Evolutionary conservation across 1,140 invertebrate genomes (phyloP), one percentile per base, ranked within the genome.

Genomic region (Vollenhovia emeryi): DNA sequence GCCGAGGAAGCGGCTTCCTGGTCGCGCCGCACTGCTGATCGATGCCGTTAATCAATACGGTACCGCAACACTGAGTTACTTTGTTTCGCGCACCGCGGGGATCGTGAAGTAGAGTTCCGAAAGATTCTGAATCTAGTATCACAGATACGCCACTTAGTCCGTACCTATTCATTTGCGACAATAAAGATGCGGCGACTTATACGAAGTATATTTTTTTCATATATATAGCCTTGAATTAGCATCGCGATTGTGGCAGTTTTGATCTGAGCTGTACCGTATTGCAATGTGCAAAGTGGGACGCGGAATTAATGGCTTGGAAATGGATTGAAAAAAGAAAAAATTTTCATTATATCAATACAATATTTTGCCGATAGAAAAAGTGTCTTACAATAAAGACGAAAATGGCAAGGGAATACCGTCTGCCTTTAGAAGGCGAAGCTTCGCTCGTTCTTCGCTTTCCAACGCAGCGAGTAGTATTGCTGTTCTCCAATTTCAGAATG

Each of bases 31-130:
- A 40, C 9, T 21, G 11, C 8, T n/a, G n/a, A 78, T 50, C n/a
- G n/a, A n/a, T n/a, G n/a, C n/a, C n/a, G n/a, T n/a, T 78, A 50
- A 78, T 78, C 43, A 66, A 66, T 64, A 50, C 13, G 27, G 21
- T 78, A 78, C 30, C 5, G 18, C 50, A 78, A 78, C 27, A 11
- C 15, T 40, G 18, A 13, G 3, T 50, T 78, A 48, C 13, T 78
- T 62, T 78, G 24, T 76, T 76, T 11, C 24, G 30, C 3, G 40
- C 27, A 0, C 18, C 40, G 36, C 21, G 15, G 27, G 4, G 3
- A 62, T 76, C 3, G n/a, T 48, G n/a, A 76, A 27, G 21, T 76
- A 30, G 18, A 74, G 15, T 62, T 45, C 9, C 11, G 6, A 13
- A 45, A 45, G 11, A 60, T 73, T 21, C n/a, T 13, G n/a, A 55